Evolutionary conservation across 2,888 invertebrate genomes (phyloP), one percentile per base, ranked within the genome.

Genomic region (Hetaerina titia): DNA sequence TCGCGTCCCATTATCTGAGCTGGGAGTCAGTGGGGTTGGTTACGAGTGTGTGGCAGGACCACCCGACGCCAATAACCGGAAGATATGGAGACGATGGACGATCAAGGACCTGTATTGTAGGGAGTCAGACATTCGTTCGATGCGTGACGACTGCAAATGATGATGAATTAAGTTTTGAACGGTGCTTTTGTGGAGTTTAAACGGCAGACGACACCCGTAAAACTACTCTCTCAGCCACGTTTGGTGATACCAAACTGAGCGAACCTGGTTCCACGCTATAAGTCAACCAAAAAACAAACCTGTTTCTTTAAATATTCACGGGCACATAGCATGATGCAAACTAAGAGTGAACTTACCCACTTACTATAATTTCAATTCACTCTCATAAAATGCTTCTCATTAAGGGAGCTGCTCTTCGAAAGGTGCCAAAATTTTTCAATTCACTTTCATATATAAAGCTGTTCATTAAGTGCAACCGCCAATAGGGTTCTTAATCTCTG

Each of bases 121-220:
- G 69, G 69, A 31, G 81, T 81, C 25, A 81, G n/a, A 31, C 11
- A n/a, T 13, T 81, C 13, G 31, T 25, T 81, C 81, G 81, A 81
- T 31, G 81, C 81, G 81, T 81, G 81, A 81, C 81, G 81, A 11
- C 81, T 81, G 22, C 25, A 81, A 81, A 81, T 81, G 81, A 81
- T 31, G 81, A 81, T 81, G 81, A 81, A 81, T 81, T 81, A 81
- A 81, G 81, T 81, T 81, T 81, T 81, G 81, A 81, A 81, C 81
- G 81, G 81, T 81, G 81, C 81, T 81, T 15, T 81, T 81, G 81
- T 81, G 31, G 25, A 5, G 81, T 81, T n/a, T n/a, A 81, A 81
- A 81, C 31, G 25, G 81, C 4, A 25, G 31, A 25, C 8, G 81
- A 81, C 81, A 81, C 31, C 81, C 81, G 31, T 81, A 31, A n/a